phyloP scores from a whole-genome alignment of 2,797 vertebrate species.

The Acanthurus leucopareius region DNA sequence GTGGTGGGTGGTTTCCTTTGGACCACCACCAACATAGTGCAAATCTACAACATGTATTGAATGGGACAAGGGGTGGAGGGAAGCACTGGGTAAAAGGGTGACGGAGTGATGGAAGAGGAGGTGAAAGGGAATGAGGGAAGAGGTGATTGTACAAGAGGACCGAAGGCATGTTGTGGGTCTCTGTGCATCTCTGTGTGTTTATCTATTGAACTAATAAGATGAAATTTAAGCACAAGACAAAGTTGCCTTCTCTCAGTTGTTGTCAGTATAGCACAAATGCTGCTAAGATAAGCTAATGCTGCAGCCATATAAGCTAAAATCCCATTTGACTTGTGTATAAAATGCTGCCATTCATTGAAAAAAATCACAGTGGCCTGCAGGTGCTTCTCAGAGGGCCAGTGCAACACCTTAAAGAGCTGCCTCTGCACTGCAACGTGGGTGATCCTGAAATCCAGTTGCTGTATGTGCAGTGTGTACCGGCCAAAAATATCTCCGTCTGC shows the following conservation, averaged over 20 bases:
- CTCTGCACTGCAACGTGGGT: slow-evolving; percentile 22
- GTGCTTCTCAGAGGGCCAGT: slow-evolving; percentile 30
- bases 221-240: slow-evolving; percentile 29
- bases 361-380: slow-evolving; percentile 22
- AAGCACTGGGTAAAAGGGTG: slow-evolving; percentile 49
- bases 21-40: slow-evolving; percentile 56
- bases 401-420: slow-evolving; percentile 39
- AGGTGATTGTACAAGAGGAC: slow-evolving; percentile 19
- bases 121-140: slow-evolving; percentile 27
- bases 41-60: slow-evolving; percentile 46
- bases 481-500: slow-evolving; percentile 11
- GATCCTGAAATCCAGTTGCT: slow-evolving; percentile 27
- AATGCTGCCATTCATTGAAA: slow-evolving; percentile 8
- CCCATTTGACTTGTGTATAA: slow-evolving; percentile 1
- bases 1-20: slow-evolving; percentile 67
- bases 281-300: slow-evolving; percentile 15
- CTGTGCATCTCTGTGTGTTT: slow-evolving; percentile 20
- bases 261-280: slow-evolving; percentile 22
- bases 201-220: slow-evolving; percentile 5
- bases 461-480: background rate
- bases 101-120: slow-evolving; percentile 31
- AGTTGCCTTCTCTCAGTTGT: slow-evolving; percentile 9
- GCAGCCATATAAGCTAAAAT: slow-evolving; percentile 7
- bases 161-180: slow-evolving; percentile 1
- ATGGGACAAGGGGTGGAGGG: slow-evolving; percentile 57